Percentiles rank a stretch among this genome's conserved stretches.
Evolutionary conservation across 2,113 vertebrate genomes (phyloP).

Genomic region (Regulus satrapa): DNA sequence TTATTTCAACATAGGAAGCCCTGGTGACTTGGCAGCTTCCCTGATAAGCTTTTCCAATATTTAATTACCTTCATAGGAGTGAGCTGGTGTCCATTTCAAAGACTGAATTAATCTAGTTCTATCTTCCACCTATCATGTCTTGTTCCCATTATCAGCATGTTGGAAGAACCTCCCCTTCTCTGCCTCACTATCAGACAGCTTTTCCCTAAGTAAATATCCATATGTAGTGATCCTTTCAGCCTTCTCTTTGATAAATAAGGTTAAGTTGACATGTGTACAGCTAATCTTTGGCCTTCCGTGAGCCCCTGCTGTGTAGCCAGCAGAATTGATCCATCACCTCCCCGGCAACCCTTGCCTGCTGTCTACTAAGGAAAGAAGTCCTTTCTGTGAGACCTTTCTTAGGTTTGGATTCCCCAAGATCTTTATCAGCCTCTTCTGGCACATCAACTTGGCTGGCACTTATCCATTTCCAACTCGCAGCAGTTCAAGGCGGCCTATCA

Average conservation of each 20-base stretch:
- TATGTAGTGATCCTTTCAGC: background rate
- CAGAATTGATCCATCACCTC: background rate
- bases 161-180: background rate
- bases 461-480: background rate
- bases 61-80: conserved; percentile 11
- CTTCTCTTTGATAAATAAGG: background rate
- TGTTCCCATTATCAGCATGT: background rate
- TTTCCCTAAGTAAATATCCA: background rate
- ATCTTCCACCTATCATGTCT: background rate
- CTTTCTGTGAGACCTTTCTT: background rate
- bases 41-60: conserved; percentile 37
- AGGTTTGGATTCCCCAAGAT: background rate
- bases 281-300: background rate
- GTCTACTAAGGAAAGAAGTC: background rate
- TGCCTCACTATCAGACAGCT: background rate
- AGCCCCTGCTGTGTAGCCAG: background rate
- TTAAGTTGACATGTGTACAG: background rate
- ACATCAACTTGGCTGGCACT: background rate
- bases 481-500: background rate
- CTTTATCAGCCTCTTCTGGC: background rate
- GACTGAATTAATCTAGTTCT: background rate
- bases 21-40: background rate
- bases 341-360: background rate
- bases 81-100: conserved; percentile 29
- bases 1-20: conserved; percentile 11